Conservation (phyloP, 1,140 invertebrate species). For the Temnothorax nylanderi region DNA sequence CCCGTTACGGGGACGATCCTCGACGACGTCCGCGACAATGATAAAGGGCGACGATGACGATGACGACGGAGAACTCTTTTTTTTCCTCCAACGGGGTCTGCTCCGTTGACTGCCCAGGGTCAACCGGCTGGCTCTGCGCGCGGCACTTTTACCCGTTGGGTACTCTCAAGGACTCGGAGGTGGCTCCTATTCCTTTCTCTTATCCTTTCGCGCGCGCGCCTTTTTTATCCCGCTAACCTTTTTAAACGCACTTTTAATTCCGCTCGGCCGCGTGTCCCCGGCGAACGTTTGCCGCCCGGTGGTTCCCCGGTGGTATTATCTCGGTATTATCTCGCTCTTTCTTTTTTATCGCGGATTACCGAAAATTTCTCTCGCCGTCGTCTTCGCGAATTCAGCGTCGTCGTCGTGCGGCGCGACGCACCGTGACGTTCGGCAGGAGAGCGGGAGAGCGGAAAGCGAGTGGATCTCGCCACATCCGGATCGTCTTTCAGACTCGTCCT, state of each 20-base stretch:
- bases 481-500: constrained; percentile 68
- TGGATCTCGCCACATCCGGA: constrained; percentile 72
- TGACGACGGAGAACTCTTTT: constrained; percentile 67
- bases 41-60: constrained; percentile 9
- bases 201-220: constrained; percentile 84
- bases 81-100: constrained; percentile 69
- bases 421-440: constrained; percentile 18
- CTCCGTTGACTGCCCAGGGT: constrained; percentile 81
- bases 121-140: constrained; percentile 83
- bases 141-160: constrained; percentile 83
- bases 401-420: background rate
- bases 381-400: constrained; percentile 1
- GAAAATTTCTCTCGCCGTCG: background rate
- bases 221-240: constrained; percentile 82
- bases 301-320: background rate
- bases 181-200: constrained; percentile 84
- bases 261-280: constrained; percentile 67
- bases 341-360: background rate
- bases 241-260: constrained; percentile 82
- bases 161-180: constrained; percentile 84
- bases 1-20: constrained; percentile 5
- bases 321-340: background rate
- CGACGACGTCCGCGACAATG: constrained; percentile 27
- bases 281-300: background rate
- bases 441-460: constrained; percentile 54